Percentiles rank a stretch among this genome's conserved stretches.
phyloP scores from a whole-genome alignment of 2,888 invertebrate species.

The Chloroclysta siterata region DNA sequence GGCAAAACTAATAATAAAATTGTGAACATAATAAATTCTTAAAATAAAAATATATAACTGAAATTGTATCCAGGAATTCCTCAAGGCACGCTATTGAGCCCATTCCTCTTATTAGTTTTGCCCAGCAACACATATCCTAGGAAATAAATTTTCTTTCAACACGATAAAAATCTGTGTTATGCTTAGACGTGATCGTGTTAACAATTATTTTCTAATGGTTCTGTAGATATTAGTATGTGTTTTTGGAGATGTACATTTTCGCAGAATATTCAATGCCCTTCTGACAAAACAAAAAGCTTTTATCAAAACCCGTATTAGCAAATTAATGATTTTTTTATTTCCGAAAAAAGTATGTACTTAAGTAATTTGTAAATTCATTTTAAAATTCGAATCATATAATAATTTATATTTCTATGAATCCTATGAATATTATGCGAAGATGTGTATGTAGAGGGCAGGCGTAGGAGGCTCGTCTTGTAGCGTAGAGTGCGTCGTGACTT shows the following conservation, averaged over 20 bases:
- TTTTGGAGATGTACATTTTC: constrained; percentile 54
- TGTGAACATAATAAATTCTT: neutral
- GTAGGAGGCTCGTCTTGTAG: constrained; percentile 62
- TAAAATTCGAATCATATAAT: too few species aligned
- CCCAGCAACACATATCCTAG: constrained; percentile 46
- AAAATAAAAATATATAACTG: neutral
- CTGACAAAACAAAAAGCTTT: neutral
- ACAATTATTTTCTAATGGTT: constrained; percentile 68
- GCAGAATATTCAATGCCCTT: constrained; percentile 55
- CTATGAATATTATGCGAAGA: constrained; percentile 49
- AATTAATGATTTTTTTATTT: too few species aligned
- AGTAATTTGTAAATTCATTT: too few species aligned
- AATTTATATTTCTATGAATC: neutral
- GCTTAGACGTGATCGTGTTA: constrained; percentile 82
- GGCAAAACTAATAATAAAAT: constrained; percentile 49
- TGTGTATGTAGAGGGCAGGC: constrained; percentile 55
- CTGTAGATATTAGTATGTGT: constrained; percentile 78
- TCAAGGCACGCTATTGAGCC: constrained; percentile 11
- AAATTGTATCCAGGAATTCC: neutral
- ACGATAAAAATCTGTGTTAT: constrained; percentile 49
- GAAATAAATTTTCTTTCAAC: constrained; percentile 48
- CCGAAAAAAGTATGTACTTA: too few species aligned
- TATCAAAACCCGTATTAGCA: neutral
- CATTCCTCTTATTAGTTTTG: constrained; percentile 50
- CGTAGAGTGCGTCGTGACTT: constrained; percentile 81